A percentile compares a stretch with the other conserved stretches of the same genome.
Evolutionary conservation across 2,888 invertebrate genomes (phyloP).

Genomic region (Argyresthia albistria): DNA sequence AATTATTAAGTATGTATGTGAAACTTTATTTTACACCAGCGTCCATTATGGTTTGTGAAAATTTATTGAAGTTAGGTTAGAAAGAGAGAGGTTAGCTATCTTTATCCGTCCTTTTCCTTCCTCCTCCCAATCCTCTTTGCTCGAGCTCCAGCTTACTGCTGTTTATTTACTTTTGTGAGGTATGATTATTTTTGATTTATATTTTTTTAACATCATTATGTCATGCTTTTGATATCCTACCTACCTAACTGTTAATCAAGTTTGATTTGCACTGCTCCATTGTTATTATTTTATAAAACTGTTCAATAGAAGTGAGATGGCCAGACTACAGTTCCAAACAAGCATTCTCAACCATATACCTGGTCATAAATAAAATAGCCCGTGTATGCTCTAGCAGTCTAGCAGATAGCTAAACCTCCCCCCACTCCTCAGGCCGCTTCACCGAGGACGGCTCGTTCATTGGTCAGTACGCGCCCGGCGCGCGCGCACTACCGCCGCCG

Average conservation of each 20-base stretch:
- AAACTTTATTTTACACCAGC: not conserved
- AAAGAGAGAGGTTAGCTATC: conserved; percentile 26
- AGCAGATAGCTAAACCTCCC: conserved; percentile 11
- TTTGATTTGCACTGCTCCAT: too few relatives aligned
- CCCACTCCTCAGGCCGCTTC: conserved; percentile 80
- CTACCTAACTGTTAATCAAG: too few relatives aligned
- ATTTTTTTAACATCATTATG: conserved; percentile 5
- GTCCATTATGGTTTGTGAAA: not conserved
- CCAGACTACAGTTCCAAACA: too few relatives aligned
- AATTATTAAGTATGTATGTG: conserved; percentile 1
- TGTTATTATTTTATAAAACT: too few relatives aligned
- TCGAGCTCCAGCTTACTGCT: conserved; percentile 41
- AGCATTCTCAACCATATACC: too few relatives aligned
- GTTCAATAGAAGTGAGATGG: too few relatives aligned
- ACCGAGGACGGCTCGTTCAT: conserved; percentile 98
- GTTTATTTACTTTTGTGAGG: conserved; percentile 47
- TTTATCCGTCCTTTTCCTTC: conserved; percentile 43
- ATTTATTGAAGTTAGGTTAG: conserved; percentile 18
- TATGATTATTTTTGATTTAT: conserved; percentile 45
- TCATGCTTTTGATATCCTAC: too few relatives aligned
- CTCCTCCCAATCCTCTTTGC: conserved; percentile 31
- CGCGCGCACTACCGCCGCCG: conserved; percentile 73
- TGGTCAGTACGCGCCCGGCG: conserved; percentile 94
- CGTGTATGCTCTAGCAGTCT: too few relatives aligned
- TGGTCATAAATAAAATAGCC: too few relatives aligned